Conservation (phyloP, 2,888 invertebrate species). For the Brachypalpus laphriformis region DNA sequence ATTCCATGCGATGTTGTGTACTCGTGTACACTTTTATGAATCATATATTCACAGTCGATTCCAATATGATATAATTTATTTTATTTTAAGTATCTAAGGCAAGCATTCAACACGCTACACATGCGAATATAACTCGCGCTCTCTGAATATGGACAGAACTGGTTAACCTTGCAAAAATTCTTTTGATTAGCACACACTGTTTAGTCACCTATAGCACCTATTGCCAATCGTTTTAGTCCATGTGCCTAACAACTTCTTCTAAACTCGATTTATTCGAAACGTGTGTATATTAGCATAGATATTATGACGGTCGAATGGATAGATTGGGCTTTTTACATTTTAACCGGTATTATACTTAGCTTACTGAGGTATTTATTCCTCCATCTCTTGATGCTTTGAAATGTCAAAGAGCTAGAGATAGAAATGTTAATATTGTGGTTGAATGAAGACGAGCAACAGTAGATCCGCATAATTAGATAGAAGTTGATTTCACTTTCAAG, state of each 20-base stretch:
- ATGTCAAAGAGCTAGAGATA: constrained; percentile 47
- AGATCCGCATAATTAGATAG: neutral
- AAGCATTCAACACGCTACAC: constrained; percentile 39
- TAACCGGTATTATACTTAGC: constrained; percentile 39
- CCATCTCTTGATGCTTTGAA: neutral
- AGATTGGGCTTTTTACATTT: constrained; percentile 7
- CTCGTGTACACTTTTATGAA: constrained; percentile 9
- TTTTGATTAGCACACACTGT: constrained; percentile 29
- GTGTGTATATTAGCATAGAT: constrained; percentile 51
- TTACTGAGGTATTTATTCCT: neutral
- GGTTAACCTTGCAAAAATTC: constrained; percentile 60
- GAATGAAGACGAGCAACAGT: neutral
- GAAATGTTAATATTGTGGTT: constrained; percentile 25
- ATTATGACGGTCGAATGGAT: neutral
- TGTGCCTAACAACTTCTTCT: neutral
- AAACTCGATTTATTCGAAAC: constrained; percentile 40
- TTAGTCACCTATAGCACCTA: constrained; percentile 39
- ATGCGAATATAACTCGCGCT: constrained; percentile 8
- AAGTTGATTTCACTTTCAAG: neutral
- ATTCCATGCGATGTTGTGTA: constrained; percentile 1
- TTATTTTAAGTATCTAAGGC: constrained; percentile 17
- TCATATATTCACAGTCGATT: constrained; percentile 17
- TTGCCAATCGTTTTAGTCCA: constrained; percentile 13
- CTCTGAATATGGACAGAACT: constrained; percentile 14
- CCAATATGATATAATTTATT: constrained; percentile 40